Conservation (phyloP, 2,888 invertebrate genomes). For the Reticulitermes lucifugus region DNA sequence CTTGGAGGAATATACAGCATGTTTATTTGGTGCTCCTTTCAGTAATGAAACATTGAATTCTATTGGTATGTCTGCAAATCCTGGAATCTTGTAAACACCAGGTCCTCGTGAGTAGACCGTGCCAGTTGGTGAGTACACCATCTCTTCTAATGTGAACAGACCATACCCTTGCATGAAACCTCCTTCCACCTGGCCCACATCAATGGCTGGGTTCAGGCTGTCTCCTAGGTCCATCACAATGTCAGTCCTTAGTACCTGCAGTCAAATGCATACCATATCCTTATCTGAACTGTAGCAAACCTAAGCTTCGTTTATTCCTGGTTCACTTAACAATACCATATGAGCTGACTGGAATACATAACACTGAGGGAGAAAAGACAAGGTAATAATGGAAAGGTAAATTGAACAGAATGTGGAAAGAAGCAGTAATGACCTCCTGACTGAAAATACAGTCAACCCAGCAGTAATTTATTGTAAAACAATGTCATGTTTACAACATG, state of each 20-base stretch:
- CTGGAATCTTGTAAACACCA: constrained; percentile 94
- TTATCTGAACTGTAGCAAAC: no score
- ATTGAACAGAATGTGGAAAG: no score
- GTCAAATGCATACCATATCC: no score
- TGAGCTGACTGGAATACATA: no score
- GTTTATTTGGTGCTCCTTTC: constrained; percentile 88
- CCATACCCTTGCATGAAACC: constrained; percentile 96
- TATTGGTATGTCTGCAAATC: constrained; percentile 90
- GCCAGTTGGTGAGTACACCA: constrained; percentile 88
- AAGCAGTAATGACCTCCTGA: no score
- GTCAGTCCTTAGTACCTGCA: constrained; percentile 82
- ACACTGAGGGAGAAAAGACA: no score
- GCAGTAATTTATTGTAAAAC: no score
- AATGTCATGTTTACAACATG: no score
- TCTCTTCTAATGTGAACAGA: constrained; percentile 89
- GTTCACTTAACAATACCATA: no score
- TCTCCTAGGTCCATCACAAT: constrained; percentile 98
- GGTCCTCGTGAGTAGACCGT: constrained; percentile 87
- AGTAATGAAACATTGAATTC: constrained; percentile 93
- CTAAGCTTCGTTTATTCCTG: no score
- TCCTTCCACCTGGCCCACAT: constrained; percentile 97
- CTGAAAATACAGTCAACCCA: no score
- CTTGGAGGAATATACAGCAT: constrained; percentile 96
- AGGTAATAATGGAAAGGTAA: no score
- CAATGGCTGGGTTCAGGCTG: constrained; percentile 95